These are phyloP conservation scores for Amphipoea oculea DNA, from an alignment of 2,888 invertebrate species.

Conservation along the genomic window DNA sequence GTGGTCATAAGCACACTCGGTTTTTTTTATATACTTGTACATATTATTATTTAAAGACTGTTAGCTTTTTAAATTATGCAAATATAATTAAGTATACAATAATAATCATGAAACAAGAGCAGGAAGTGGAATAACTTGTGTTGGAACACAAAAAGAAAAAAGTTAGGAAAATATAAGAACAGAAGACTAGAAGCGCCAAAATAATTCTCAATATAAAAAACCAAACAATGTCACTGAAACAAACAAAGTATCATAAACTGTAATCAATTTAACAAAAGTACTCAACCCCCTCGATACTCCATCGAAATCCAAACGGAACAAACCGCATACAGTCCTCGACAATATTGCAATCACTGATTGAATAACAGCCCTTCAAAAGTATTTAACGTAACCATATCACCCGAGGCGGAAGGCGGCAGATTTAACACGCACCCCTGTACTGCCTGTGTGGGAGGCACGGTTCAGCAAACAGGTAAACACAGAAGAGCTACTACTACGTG, in stretches of 20 bases:
- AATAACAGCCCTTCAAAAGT: constrained; percentile 54
- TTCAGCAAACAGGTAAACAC: constrained; percentile 1
- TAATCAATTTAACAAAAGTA: not conserved
- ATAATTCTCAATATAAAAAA: not conserved
- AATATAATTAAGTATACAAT: too few species aligned
- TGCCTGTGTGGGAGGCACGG: constrained; percentile 1
- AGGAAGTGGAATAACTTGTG: not conserved
- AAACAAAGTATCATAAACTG: constrained; percentile 5
- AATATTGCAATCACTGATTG: constrained; percentile 49
- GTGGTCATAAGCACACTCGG: too few species aligned
- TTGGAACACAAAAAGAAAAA: not conserved
- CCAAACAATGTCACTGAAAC: not conserved
- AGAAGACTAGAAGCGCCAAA: not conserved
- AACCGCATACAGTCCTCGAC: constrained; percentile 32
- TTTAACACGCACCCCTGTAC: constrained; percentile 49
- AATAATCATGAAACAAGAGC: not conserved
- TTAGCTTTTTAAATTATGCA: too few species aligned
- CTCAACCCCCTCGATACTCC: not conserved
- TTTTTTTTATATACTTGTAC: not conserved
- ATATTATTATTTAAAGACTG: not conserved
- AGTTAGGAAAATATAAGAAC: too few species aligned
- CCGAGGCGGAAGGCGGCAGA: constrained; percentile 46
- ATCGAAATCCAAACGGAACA: constrained; percentile 26
- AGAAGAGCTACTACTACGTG: constrained; percentile 21
- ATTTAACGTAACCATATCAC: constrained; percentile 53